phyloP scores from a whole-genome alignment of 2,797 vertebrate species.

The Babyrousa celebensis region DNA sequence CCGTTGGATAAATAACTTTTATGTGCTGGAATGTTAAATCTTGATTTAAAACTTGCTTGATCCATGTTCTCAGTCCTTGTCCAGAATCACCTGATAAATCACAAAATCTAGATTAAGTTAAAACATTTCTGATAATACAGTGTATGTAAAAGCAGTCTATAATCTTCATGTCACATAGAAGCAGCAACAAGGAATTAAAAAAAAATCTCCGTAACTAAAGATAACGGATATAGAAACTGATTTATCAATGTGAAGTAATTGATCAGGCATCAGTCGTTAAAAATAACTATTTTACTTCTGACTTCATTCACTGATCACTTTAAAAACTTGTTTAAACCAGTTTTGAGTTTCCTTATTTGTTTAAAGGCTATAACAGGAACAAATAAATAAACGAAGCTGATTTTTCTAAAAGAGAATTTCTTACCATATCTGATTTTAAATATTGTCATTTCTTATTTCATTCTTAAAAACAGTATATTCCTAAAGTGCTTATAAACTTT shows the following conservation, averaged over 20 bases:
- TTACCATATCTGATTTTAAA: conserved; percentile 23
- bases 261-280: not conserved
- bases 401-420: not conserved
- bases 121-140: conserved; percentile 20
- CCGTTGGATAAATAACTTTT: conserved; percentile 95
- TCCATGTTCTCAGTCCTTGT: conserved; percentile 93
- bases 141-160: conserved; percentile 2
- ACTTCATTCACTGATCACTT: not conserved
- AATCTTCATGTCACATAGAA: not conserved
- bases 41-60: conserved; percentile 93
- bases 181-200: not conserved
- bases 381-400: not conserved
- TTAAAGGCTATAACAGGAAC: not conserved
- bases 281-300: conserved; percentile 31
- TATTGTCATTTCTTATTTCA: conserved; percentile 44
- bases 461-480: conserved; percentile 51
- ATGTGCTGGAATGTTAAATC: conserved; percentile 95
- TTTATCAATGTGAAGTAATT: not conserved
- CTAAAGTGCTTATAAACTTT: not conserved
- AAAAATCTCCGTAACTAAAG: not conserved
- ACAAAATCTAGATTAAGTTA: conserved; percentile 74
- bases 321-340: not conserved
- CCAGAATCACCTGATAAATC: conserved; percentile 94
- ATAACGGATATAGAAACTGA: not conserved
- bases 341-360: conserved; percentile 4